Conservation (phyloP, 2,888 invertebrate genomes). For the Graphium colonna region DNA sequence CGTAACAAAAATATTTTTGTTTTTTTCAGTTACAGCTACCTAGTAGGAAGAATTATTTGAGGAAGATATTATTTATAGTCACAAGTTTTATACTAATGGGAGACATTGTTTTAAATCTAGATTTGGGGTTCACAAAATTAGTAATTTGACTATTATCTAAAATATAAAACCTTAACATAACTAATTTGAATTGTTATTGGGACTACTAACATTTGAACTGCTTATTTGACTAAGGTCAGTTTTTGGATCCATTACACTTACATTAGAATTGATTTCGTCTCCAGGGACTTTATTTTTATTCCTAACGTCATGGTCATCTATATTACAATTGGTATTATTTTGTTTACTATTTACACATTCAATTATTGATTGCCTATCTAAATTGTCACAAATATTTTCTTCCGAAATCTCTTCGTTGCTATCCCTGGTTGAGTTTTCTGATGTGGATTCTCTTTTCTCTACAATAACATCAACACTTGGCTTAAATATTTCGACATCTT, state of each 20-base stretch:
- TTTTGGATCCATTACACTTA: constrained; percentile 54
- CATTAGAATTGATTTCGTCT: constrained; percentile 70
- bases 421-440: constrained; percentile 35
- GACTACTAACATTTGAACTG: constrained; percentile 59
- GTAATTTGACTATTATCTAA: too few species aligned
- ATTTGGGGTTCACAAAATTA: constrained; percentile 47
- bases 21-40: neutral
- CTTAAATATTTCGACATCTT: constrained; percentile 44
- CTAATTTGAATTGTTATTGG: constrained; percentile 71
- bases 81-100: constrained; percentile 36
- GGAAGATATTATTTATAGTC: neutral
- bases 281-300: constrained; percentile 41
- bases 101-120: constrained; percentile 38
- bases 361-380: constrained; percentile 44
- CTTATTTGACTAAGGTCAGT: constrained; percentile 43
- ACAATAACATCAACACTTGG: constrained; percentile 59
- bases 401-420: constrained; percentile 39
- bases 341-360: constrained; percentile 45
- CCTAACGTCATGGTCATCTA: constrained; percentile 35
- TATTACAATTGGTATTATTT: constrained; percentile 41
- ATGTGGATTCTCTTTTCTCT: constrained; percentile 53
- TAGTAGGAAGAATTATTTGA: neutral
- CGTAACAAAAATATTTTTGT: constrained; percentile 15
- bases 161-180: constrained; percentile 6
- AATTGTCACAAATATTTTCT: constrained; percentile 42